Conservation (phyloP, 2,888 invertebrate genomes). For the Drosophila atripex region DNA sequence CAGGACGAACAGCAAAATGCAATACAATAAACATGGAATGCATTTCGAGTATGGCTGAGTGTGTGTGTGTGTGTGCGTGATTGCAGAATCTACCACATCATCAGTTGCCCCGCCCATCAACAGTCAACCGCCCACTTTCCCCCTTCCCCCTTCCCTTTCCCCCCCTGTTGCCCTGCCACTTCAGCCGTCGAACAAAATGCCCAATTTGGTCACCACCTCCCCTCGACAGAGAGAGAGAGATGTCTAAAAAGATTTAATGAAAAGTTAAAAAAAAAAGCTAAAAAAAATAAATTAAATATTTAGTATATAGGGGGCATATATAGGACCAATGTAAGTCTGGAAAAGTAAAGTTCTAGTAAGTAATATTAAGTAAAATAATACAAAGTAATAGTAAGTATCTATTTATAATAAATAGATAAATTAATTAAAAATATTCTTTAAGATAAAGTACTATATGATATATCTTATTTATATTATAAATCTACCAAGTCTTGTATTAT, state of each 20-base stretch:
- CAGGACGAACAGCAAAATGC: constrained; percentile 56
- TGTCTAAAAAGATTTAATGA: not conserved
- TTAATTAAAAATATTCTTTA: no score
- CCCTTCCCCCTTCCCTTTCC: not conserved
- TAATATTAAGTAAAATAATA: no score
- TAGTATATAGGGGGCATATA: not conserved
- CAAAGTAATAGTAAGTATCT: no score
- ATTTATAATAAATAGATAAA: no score
- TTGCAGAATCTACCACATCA: constrained; percentile 46
- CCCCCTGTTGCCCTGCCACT: not conserved
- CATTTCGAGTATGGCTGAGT: constrained; percentile 25
- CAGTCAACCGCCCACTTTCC: constrained; percentile 1
- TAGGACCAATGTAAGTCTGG: no score
- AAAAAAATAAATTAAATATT: not conserved
- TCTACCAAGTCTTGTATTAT: no score
- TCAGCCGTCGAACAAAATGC: constrained; percentile 52
- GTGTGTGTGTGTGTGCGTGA: constrained; percentile 48
- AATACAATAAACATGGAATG: constrained; percentile 62
- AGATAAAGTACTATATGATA: no score
- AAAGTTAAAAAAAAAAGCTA: not conserved
- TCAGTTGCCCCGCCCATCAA: constrained; percentile 6
- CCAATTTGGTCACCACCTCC: constrained; percentile 53
- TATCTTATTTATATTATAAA: no score
- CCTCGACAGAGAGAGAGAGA: not conserved
- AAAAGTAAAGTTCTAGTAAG: no score